Base-by-base conservation (phyloP, 2,113 vertebrate genomes). In the Saccopteryx bilineata region DNA sequence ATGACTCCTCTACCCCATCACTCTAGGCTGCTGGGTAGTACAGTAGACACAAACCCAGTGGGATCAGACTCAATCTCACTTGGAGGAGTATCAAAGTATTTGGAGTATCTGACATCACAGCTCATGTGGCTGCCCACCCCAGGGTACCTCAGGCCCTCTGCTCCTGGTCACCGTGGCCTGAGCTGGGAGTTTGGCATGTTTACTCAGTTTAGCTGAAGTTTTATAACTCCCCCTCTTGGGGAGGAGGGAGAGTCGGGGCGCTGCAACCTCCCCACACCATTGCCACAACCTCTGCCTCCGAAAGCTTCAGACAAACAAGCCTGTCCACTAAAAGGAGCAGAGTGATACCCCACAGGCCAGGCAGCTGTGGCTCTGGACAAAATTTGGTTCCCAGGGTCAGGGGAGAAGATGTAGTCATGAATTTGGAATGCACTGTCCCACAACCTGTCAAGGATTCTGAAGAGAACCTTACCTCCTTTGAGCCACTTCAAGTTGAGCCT, bases 361-460 rank as follows among this genome's bases (percentile, higher is more conserved):
- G 2, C 54, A 46, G 50, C 80, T 21, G 5, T 10, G 4, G 66
- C 92, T 92, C 54, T 2, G 76, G 68, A 58, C 88, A 79, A 79
- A 90, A 89, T 86, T 13, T 28, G 9, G 54, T 78, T 82, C 78
- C 74, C 46, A 2, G 54, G n/a, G 81, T 76, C 83, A 78, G 52
- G 7, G 76, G 28, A 90, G 39, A 88, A 61, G 95, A 92, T n/a
- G 39, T 0, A 17, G 89, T 63, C 85, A 33, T 95, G 84, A 95
- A 95, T 93, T 76, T 96, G 94, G 91, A 95, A 96, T 87, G 69
- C 48, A 23, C 74, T 12, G 15, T 28, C 96, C 54, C 94, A 79
- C 84, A 10, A 17, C 93, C 31, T 65, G 92, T 92, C 91, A 72
- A 79, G 75, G 82, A 28, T 54, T 52, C 18, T 28, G 78, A 74